Evolutionary conservation across 2,113 vertebrate genomes (phyloP).

Genomic region (Nannospalax galili): DNA sequence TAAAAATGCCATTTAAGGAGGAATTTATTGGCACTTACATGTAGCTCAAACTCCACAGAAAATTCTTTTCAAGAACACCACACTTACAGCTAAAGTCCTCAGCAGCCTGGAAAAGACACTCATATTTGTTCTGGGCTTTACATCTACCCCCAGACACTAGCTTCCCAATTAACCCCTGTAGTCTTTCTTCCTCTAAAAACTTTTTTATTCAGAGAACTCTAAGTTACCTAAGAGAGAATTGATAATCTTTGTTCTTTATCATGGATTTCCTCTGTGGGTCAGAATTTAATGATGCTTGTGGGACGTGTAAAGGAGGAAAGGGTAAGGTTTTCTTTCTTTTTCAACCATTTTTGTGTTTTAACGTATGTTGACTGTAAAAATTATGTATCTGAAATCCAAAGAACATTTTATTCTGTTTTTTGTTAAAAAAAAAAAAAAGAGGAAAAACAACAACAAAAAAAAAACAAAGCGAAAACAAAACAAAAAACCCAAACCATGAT

Average conservation of each 20-base stretch:
- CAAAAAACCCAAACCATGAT: background rate
- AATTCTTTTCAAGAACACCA: slow-evolving; percentile 36
- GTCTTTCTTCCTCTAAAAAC: background rate
- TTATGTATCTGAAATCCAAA: slow-evolving; percentile 1
- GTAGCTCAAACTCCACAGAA: slow-evolving; percentile 57
- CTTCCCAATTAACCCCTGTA: background rate
- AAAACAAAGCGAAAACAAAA: background rate
- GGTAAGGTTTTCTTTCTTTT: slow-evolving; percentile 6
- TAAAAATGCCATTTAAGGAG: slow-evolving; percentile 75
- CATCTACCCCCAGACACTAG: background rate
- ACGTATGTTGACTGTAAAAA: background rate
- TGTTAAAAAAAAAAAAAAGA: background rate
- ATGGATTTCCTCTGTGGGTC: background rate
- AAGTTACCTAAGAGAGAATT: slow-evolving; percentile 29
- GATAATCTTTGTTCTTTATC: slow-evolving; percentile 1
- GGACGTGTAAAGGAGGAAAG: slow-evolving; percentile 22
- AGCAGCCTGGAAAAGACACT: background rate
- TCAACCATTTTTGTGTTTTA: background rate
- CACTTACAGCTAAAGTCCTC: background rate
- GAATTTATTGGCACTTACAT: slow-evolving; percentile 70
- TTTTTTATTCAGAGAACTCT: slow-evolving; percentile 46
- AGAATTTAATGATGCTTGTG: background rate
- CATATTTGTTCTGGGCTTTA: slow-evolving; percentile 21
- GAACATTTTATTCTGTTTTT: slow-evolving; percentile 3
- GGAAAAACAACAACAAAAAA: no score